Evolutionary conservation across 2,113 vertebrate genomes (phyloP).

Genomic region (Galbula dea): DNA sequence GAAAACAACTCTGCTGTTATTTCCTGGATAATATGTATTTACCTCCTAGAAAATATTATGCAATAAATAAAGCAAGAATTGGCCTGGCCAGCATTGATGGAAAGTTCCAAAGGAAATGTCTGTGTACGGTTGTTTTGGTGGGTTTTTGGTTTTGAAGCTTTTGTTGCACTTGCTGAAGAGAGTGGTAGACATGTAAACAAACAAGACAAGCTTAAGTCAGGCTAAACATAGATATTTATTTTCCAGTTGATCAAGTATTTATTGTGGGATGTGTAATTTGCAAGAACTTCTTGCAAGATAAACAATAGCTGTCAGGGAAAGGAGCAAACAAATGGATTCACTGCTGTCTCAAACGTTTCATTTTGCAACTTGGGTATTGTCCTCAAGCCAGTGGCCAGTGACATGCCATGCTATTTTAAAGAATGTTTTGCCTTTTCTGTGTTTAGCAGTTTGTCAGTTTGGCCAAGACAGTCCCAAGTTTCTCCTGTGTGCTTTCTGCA

Average conservation of each 20-base stretch:
- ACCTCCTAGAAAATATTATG: neutral
- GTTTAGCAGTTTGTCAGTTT: neutral
- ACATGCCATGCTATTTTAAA: neutral
- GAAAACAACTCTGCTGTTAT: neutral
- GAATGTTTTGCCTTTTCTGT: neutral
- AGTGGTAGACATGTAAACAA: constrained; percentile 36
- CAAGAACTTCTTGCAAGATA: neutral
- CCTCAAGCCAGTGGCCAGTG: neutral
- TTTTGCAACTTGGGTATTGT: neutral
- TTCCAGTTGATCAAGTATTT: constrained; percentile 34
- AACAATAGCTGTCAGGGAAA: neutral
- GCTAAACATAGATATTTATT: constrained; percentile 51
- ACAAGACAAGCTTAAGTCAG: neutral
- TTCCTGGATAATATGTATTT: constrained; percentile 15
- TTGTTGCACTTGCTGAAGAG: constrained; percentile 51
- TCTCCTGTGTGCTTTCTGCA: neutral
- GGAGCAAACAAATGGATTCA: neutral
- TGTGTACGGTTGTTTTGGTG: neutral
- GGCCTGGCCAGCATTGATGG: neutral
- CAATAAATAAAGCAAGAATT: constrained; percentile 26
- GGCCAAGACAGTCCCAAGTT: neutral
- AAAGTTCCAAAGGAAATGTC: constrained; percentile 34
- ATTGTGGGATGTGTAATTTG: neutral
- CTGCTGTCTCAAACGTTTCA: neutral
- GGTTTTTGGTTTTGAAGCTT: constrained; percentile 17